Conservation (phyloP, 2,113 vertebrate genomes). For the Progne subis region DNA sequence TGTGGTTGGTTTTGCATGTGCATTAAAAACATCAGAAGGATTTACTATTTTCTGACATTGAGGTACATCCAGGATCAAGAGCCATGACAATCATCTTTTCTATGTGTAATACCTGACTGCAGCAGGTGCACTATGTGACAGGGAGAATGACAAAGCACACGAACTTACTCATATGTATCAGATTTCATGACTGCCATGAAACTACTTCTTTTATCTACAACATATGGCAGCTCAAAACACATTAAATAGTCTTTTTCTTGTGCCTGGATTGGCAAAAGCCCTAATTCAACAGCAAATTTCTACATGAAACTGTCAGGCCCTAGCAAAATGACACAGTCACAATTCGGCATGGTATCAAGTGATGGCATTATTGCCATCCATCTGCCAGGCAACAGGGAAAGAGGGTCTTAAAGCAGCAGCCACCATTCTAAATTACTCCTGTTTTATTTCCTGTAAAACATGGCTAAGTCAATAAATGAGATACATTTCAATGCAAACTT, state of each 20-base stretch:
- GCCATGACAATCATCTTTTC: background rate
- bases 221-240: slow-evolving; percentile 56
- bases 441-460: slow-evolving; percentile 4
- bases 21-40: background rate
- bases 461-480: background rate
- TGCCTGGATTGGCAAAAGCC: slow-evolving; percentile 57
- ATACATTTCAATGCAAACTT: background rate
- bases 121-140: slow-evolving; percentile 8
- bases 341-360: slow-evolving; percentile 69
- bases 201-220: slow-evolving; percentile 35
- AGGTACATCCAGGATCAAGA: background rate
- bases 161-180: background rate
- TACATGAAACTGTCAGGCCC: slow-evolving; percentile 69
- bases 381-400: slow-evolving; percentile 56
- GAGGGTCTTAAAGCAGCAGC: slow-evolving; percentile 59
- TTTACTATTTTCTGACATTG: background rate
- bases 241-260: slow-evolving; percentile 46
- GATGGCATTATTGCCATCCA: slow-evolving; percentile 70
- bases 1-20: background rate
- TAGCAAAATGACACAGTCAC: slow-evolving; percentile 63
- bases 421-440: background rate
- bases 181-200: slow-evolving; percentile 6
- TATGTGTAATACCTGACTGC: background rate
- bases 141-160: background rate
- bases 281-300: slow-evolving; percentile 61